Evolutionary conservation across 2,113 vertebrate genomes (phyloP), one percentile per base, ranked within the genome.

Genomic region (Larimichthys crocea): DNA sequence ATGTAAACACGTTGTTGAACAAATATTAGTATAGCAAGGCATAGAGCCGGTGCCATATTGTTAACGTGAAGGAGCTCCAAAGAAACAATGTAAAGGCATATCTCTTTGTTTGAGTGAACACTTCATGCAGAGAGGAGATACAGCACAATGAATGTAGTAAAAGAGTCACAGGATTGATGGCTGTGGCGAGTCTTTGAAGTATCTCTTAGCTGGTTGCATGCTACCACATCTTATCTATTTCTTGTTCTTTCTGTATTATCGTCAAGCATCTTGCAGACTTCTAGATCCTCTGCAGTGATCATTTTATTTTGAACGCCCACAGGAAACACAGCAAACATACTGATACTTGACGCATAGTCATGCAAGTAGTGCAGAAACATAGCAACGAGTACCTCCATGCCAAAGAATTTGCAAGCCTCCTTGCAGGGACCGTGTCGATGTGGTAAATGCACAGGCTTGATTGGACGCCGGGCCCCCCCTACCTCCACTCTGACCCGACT

Each of bases 401-500:
- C 16, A 7, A 35, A 24, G 26, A 17, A 52, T 19, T 17, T 63
- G n/a, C 29, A 8, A 14, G 17, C 29, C 44, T 50, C 66, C 74
- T 24, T 0, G 22, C 83, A 70, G 73, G 5, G 75, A 6, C 12
- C 42, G 0, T 3, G 56, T 56, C 62, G 50, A 49, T 5, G 48
- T 76, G 59, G 70, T 68, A 29, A 40, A 78, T 26, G 4, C 4
- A 0, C 48, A 3, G 22, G 17, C 55, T 60, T 42, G 42, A 71
- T 63, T 66, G 24, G 44, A 57, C 5, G 3, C 6, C 3, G 11
- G 2, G 35, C 35, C 35, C 31, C 76, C 40, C 80, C 80, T 11
- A 62, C 66, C 11, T 48, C 71, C 15, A 3, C 73, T 2, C 42
- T 83, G 83, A 86, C 76, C 85, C n/a, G 66, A 71, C 83, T 76